Evolutionary conservation across 2,797 vertebrate species (phyloP), one percentile per base, ranked within the genome.

Genomic region (Bucorvus abyssinicus): DNA sequence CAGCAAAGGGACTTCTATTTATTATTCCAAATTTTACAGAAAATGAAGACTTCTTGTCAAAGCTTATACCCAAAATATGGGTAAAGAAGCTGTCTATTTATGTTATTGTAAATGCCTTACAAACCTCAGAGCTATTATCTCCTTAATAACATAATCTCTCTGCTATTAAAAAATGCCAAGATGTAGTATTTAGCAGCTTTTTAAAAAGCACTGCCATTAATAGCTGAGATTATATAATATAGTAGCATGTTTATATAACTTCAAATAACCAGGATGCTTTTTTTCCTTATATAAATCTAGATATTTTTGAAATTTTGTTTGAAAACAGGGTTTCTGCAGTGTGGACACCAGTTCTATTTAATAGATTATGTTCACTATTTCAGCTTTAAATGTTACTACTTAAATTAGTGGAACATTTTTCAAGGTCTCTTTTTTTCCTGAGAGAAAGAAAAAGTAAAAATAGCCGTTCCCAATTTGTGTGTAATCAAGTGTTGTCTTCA

Each of bases 161-260:
- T 81, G 44, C 61, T 73, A 59, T 59, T 78, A 61, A 76, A 84
- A 90, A 84, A 5, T 4, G 14, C 16, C n/a, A 78, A 82, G 7
- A 24, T 69, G 12, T 34, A 71, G 29, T 52, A 86, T 86, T 93
- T 91, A 94, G 65, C 59, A 86, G 69, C 22, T 84, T 83, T 95
- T 86, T 7, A 64, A 88, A 90, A 88, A 75, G 53, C 9, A 7
- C 56, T 69, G 36, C n/a, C 86, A 84, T 65, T 91, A 95, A 65
- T 95, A 94, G 50, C 57, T 85, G 42, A 10, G 19, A 68, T 94
- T 94, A 78, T 75, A 42, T 94, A 92, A 94, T 75, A 47, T 15
- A 76, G 61, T 78, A 52, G 20, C 42, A 49, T 81, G 30, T 90
- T 95, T 96, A 86, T 86, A 14, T 88, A 93, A 90, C 80, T 74